Conservation (phyloP, 2,888 invertebrate species). For the Melieria crassipennis region DNA sequence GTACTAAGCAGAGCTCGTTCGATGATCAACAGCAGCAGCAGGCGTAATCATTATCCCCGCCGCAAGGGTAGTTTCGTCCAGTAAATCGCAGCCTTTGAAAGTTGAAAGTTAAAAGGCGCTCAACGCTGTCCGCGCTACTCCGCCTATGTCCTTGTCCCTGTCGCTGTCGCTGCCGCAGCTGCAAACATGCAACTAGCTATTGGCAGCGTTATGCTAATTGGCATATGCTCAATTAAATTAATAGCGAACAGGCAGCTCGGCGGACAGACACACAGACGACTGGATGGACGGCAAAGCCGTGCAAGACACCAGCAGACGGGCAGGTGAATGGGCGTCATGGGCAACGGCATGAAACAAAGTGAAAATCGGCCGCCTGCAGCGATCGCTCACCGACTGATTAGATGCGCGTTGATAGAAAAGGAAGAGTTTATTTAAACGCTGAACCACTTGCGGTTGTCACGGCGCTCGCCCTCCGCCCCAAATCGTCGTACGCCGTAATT, state of each 20-base stretch:
- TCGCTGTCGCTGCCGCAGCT: not conserved
- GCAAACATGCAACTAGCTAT: not conserved
- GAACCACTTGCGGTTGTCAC: constrained; percentile 28
- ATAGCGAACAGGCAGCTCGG: not conserved
- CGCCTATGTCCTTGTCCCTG: too few species aligned
- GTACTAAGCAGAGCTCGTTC: not conserved
- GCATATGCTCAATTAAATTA: constrained; percentile 34
- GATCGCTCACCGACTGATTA: too few species aligned
- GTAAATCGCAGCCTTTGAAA: constrained; percentile 24
- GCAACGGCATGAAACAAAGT: constrained; percentile 10
- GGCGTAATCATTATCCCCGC: constrained; percentile 46
- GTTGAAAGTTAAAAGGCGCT: constrained; percentile 20
- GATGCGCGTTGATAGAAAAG: too few species aligned
- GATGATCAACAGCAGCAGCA: not conserved
- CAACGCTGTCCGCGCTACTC: not conserved
- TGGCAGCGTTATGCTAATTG: constrained; percentile 30
- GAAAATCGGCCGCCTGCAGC: too few species aligned
- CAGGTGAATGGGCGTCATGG: not conserved
- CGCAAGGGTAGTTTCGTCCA: constrained; percentile 48
- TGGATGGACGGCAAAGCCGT: too few species aligned
- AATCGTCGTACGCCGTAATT: constrained; percentile 1
- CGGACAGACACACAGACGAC: too few species aligned
- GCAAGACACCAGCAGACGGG: not conserved
- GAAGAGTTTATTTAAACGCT: constrained; percentile 23
- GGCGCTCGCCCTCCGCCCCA: not conserved